Conservation (phyloP, 35 echinoderm and acorn worm genomes). For the Nesometra sesokonis region DNA sequence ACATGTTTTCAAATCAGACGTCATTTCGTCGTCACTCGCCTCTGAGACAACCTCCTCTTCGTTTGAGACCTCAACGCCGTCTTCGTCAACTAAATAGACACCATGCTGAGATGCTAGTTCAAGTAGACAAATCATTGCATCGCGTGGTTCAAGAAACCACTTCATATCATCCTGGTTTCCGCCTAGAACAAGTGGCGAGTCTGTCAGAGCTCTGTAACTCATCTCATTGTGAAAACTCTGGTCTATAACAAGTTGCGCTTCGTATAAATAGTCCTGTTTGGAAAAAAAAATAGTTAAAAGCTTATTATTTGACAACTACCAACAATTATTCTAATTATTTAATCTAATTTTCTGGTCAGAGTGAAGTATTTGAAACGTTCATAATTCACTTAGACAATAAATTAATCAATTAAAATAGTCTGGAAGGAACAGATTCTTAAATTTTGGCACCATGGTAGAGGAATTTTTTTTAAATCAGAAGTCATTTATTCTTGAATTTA, state of each 20-base stretch:
- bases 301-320: neutral
- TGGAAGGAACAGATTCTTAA: no score
- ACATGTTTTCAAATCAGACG: neutral
- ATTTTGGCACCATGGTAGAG: no score
- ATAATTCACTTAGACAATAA: neutral
- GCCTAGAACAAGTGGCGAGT: conserved; percentile 33
- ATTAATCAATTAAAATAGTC: neutral
- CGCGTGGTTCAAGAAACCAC: conserved; percentile 87
- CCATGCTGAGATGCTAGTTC: neutral
- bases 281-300: neutral
- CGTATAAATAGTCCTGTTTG: conserved; percentile 18
- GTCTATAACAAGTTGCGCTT: neutral
- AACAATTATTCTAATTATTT: neutral
- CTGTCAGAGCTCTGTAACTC: conserved; percentile 24
- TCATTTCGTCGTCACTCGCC: neutral
- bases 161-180: conserved; percentile 44
- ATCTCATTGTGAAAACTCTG: neutral
- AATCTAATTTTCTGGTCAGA: conserved; percentile 2
- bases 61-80: neutral
- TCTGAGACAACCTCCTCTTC: neutral
- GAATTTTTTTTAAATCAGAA: no score
- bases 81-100: neutral
- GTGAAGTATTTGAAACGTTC: conserved; percentile 2
- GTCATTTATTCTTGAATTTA: no score
- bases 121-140: conserved; percentile 28